A percentile compares a stretch with the other conserved stretches of the same genome.
phyloP scores from a whole-genome alignment of 2,888 invertebrate genomes.

The Drosophila falleni region DNA sequence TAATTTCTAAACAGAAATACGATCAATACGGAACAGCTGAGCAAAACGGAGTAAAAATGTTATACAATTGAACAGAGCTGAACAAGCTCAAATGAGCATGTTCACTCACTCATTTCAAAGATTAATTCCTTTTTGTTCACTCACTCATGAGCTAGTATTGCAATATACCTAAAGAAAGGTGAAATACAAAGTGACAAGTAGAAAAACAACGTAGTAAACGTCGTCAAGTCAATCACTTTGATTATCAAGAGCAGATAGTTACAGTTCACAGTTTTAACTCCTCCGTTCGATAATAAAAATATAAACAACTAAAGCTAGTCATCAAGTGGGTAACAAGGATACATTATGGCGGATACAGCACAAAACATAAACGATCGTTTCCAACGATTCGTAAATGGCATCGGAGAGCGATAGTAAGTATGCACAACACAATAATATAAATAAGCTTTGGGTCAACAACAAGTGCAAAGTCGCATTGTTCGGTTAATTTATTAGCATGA shows the following conservation, averaged over 20 bases:
- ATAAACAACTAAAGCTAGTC: slow-evolving; percentile 25
- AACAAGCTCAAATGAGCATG: too few species aligned
- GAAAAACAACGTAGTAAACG: slow-evolving; percentile 48
- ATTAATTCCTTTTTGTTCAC: too few species aligned
- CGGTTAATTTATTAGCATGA: not conserved
- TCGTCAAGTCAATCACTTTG: slow-evolving; percentile 41
- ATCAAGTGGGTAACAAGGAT: slow-evolving; percentile 27
- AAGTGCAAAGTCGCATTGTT: slow-evolving; percentile 8
- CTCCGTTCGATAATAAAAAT: slow-evolving; percentile 72
- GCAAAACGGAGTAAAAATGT: too few species aligned
- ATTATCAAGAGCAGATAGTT: slow-evolving; percentile 13
- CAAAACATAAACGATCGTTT: slow-evolving; percentile 69
- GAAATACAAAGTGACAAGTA: slow-evolving; percentile 41
- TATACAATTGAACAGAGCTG: too few species aligned
- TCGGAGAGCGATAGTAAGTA: slow-evolving; percentile 84
- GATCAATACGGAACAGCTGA: too few species aligned
- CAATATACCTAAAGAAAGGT: slow-evolving; percentile 47
- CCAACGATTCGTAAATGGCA: slow-evolving; percentile 77
- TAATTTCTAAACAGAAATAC: too few species aligned
- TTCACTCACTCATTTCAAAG: too few species aligned
- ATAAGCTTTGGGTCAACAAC: not conserved
- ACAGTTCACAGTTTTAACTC: slow-evolving; percentile 56
- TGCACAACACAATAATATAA: slow-evolving; percentile 6
- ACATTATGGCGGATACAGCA: slow-evolving; percentile 67
- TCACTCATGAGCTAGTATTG: slow-evolving; percentile 9